A percentile compares a stretch with the other conserved stretches of the same genome.
These are phyloP conservation scores for Diarsia dahlii DNA, from an alignment of 2,888 invertebrate genomes.

Conservation along the genomic window DNA sequence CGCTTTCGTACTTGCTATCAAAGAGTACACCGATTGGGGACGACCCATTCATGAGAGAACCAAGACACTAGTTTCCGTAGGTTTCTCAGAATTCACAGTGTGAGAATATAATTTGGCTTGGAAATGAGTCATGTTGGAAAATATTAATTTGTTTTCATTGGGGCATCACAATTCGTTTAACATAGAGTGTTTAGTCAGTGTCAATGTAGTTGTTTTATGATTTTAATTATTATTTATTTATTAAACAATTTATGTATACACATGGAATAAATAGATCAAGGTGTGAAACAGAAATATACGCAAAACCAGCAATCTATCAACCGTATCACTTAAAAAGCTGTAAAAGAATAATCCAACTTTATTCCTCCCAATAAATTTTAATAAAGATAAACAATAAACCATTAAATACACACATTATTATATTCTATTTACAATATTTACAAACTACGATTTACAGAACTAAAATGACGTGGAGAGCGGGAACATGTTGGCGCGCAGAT, in stretches of 20 bases:
- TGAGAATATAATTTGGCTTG: conserved; percentile 35
- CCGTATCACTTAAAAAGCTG: background rate
- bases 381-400: no score
- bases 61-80: conserved; percentile 46
- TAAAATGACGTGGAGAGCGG: no score
- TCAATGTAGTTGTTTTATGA: conserved; percentile 7
- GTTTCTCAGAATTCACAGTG: conserved; percentile 47
- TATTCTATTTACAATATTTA: no score
- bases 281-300: background rate
- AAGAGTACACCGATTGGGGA: conserved; percentile 67
- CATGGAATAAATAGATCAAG: background rate
- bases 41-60: conserved; percentile 67
- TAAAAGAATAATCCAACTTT: background rate
- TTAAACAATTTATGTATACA: background rate
- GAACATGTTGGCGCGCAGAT: no score
- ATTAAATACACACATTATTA: no score
- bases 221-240: background rate
- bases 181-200: conserved; percentile 8
- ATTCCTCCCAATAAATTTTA: background rate
- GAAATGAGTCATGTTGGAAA: conserved; percentile 42
- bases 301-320: background rate
- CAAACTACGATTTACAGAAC: no score
- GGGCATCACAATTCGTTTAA: conserved; percentile 40
- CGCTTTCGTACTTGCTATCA: conserved; percentile 72
- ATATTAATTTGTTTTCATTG: conserved; percentile 35